These are phyloP conservation scores for Listronotus oregonensis DNA, from an alignment of 1,140 invertebrate genomes.

Conservation along the genomic window DNA sequence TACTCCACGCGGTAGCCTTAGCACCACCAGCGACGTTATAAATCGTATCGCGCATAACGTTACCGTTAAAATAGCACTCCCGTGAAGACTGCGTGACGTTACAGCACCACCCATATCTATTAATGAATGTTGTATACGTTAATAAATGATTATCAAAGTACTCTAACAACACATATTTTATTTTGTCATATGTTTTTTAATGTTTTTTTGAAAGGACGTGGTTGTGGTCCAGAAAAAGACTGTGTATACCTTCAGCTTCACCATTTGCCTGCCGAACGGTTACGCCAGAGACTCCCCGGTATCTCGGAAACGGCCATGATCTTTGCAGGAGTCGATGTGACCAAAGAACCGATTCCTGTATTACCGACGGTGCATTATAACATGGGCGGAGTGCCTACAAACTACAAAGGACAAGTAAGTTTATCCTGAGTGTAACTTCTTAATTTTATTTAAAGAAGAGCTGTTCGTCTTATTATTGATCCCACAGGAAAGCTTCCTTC, in stretches of 20 bases:
- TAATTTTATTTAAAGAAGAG: too few species aligned
- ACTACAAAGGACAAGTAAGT: slow-evolving; percentile 77
- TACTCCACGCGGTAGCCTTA: too few species aligned
- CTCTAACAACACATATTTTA: background rate
- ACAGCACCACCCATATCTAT: too few species aligned
- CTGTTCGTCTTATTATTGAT: too few species aligned
- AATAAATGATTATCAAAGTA: too few species aligned
- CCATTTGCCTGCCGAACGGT: slow-evolving; percentile 75
- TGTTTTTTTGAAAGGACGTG: slow-evolving; percentile 59
- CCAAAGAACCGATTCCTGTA: slow-evolving; percentile 83
- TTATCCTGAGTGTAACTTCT: background rate
- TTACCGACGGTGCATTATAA: slow-evolving; percentile 89
- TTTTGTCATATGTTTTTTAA: slow-evolving; percentile 1
- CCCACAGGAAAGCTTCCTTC: too few species aligned
- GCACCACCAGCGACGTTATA: too few species aligned
- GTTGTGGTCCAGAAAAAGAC: slow-evolving; percentile 79
- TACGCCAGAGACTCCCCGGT: slow-evolving; percentile 64
- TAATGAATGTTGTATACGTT: too few species aligned
- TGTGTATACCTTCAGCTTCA: slow-evolving; percentile 81
- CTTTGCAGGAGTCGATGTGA: slow-evolving; percentile 85
- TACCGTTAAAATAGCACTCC: too few species aligned
- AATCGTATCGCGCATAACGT: too few species aligned
- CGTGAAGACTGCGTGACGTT: too few species aligned
- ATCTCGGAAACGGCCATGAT: slow-evolving; percentile 80
- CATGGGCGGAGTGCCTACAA: slow-evolving; percentile 87